These are phyloP conservation scores for Spodoptera litura DNA, from an alignment of 1,140 invertebrate genomes.

Conservation along the genomic window DNA sequence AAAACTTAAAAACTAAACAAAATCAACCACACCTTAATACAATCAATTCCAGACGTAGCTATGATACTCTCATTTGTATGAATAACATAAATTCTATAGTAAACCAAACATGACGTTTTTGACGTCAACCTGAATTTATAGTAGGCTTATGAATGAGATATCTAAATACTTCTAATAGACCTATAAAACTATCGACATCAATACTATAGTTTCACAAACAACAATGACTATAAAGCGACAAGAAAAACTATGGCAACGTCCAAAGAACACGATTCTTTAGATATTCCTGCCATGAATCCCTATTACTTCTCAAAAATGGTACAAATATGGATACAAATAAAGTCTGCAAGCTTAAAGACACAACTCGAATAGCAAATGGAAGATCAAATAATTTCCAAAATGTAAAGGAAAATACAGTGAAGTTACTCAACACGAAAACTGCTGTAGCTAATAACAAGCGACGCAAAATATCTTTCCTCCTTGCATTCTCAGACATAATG, in stretches of 20 bases:
- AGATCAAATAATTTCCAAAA: neutral
- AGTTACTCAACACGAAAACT: conserved; percentile 1
- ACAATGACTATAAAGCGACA: too few relatives aligned
- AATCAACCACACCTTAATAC: too few relatives aligned
- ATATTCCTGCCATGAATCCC: neutral
- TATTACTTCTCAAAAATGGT: neutral
- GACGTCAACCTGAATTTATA: too few relatives aligned
- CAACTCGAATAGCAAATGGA: neutral
- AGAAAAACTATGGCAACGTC: neutral
- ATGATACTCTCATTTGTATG: too few relatives aligned
- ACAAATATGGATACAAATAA: neutral
- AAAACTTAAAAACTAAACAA: too few relatives aligned
- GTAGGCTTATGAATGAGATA: too few relatives aligned
- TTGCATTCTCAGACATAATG: neutral
- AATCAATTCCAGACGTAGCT: too few relatives aligned
- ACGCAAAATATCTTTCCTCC: neutral
- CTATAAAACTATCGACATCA: too few relatives aligned
- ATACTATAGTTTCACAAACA: too few relatives aligned
- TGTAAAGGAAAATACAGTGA: neutral
- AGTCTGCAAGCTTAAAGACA: neutral
- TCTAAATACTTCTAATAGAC: too few relatives aligned
- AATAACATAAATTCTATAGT: too few relatives aligned
- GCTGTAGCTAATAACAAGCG: neutral
- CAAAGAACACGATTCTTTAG: neutral
- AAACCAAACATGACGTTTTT: too few relatives aligned